Evolutionary conservation across 2,888 invertebrate genomes (phyloP), one percentile per base, ranked within the genome.

Genomic region (Branchipolynoe longqiensis): DNA sequence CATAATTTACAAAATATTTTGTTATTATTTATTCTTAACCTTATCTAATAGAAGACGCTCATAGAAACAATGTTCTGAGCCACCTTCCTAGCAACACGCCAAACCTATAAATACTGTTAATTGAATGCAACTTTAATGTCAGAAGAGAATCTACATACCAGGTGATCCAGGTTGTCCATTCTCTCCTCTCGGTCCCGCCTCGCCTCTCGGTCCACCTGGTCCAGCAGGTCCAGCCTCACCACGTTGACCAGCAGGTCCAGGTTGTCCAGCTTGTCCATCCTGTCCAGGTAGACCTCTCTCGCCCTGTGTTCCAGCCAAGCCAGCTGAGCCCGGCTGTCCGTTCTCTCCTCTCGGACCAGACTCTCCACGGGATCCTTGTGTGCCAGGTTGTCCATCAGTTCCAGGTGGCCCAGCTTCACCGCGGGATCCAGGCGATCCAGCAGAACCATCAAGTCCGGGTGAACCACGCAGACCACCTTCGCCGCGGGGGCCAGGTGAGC

Each of bases 261-360:
- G 28, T 18, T 58, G 83, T 28, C 78, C 87, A 40, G 62, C 2
- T 12, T 1, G 41, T 8, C 85, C 82, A 25, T 78, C 33, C 56
- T 62, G 69, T 25, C 87, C 87, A 81, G 59, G 56, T 25, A n/a
- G 6, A 56, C 88, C 88, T 56, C 84, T n/a, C 28, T 58, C 59
- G 59, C 88, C 88, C 56, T 33, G 82, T 56, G 74, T 73, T 69
- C 91, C 90, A 58, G 88, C 91, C 89, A 81, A 48, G 33, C 85
- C 74, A 73, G 84, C 4, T 73, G 33, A 25, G n/a, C 78, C 78
- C 1, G 78, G 48, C 33, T 78, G 78, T 28, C 78, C 78, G 22
- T 25, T 33, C 28, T 40, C 48, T 6, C 85, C 85, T 58, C 40
- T 33, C 12, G 74, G 54, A 2, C 85, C 85, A 12, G 85, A 59